Percentiles rank a stretch among this genome's conserved stretches.
phyloP scores from a whole-genome alignment of 2,797 vertebrate species.

The Ibycter americanus region DNA sequence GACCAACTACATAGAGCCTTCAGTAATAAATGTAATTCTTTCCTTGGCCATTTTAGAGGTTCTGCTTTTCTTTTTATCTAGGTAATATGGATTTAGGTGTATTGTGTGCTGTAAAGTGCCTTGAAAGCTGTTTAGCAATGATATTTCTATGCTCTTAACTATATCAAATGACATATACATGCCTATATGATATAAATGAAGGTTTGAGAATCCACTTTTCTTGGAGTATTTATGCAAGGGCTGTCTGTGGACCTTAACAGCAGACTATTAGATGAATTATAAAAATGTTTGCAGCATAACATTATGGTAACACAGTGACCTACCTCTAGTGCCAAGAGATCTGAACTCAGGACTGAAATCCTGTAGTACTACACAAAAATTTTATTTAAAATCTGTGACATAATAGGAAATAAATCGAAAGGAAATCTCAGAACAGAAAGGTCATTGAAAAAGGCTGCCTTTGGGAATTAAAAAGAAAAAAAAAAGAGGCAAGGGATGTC shows the following conservation, averaged over 20 bases:
- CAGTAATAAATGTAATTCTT: slow-evolving; percentile 26
- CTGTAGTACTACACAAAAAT: neutral
- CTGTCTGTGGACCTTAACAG: neutral
- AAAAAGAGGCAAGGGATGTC: neutral
- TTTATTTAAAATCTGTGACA: neutral
- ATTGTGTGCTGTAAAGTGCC: neutral
- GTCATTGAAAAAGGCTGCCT: neutral
- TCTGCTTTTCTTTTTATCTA: neutral
- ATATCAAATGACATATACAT: neutral
- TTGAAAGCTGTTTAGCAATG: neutral
- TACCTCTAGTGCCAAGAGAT: neutral
- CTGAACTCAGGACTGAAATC: neutral
- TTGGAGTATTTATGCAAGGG: neutral
- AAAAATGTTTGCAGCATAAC: neutral
- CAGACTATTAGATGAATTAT: neutral
- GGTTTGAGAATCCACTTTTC: neutral
- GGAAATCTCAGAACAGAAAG: neutral
- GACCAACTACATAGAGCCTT: neutral
- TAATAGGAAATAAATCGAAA: neutral
- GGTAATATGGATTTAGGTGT: neutral
- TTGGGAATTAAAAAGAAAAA: neutral
- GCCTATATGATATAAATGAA: neutral
- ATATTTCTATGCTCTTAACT: neutral
- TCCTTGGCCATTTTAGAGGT: neutral
- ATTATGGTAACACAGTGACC: neutral